Percentiles rank a stretch among this genome's conserved stretches.
These are phyloP conservation scores for Ischnura elegans DNA, from an alignment of 2,888 invertebrate species.

Conservation along the genomic window DNA sequence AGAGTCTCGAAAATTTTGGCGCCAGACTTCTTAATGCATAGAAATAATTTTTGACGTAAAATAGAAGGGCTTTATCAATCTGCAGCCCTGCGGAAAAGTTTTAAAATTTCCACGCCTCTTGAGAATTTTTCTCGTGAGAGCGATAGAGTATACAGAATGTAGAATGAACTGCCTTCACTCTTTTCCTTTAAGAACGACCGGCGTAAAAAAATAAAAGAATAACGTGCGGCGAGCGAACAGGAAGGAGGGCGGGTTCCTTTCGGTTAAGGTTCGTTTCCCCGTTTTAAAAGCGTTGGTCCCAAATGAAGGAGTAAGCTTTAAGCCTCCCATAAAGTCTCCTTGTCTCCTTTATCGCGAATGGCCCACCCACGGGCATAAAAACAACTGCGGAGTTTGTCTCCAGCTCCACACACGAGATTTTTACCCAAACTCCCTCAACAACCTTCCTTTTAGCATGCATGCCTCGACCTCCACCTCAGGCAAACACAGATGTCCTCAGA, in stretches of 20 bases:
- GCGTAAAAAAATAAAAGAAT: neutral
- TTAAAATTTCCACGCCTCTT: neutral
- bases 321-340: conserved; percentile 22
- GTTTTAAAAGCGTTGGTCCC: neutral
- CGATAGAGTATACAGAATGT: neutral
- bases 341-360: conserved; percentile 41
- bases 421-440: neutral
- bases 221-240: neutral
- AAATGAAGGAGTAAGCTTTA: conserved; percentile 11
- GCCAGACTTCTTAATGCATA: neutral
- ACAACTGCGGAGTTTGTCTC: neutral
- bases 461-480: neutral
- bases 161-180: neutral
- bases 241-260: neutral
- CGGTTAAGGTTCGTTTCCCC: neutral
- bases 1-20: too few species aligned
- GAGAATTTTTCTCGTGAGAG: neutral
- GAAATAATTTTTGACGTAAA: neutral
- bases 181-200: neutral
- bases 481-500: conserved; percentile 23
- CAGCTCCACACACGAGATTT: neutral
- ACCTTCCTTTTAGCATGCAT: neutral
- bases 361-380: conserved; percentile 39
- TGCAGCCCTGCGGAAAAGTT: neutral
- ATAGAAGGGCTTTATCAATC: neutral